Evolutionary conservation across 2,797 vertebrate species (phyloP), one percentile per base, ranked within the genome.

Genomic region (Galagoides demidoff): DNA sequence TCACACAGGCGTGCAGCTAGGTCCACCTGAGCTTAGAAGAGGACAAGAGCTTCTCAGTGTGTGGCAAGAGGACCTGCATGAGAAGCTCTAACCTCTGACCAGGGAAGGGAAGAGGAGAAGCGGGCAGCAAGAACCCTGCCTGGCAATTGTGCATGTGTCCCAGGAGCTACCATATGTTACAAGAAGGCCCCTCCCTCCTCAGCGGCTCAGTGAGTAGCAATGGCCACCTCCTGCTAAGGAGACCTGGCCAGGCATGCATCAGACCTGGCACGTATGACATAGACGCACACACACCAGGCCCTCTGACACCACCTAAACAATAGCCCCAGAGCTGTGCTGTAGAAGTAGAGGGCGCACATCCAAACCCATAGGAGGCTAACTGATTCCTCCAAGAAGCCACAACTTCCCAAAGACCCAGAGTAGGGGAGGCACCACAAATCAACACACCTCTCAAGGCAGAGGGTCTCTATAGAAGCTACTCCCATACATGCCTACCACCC

Each of bases 311-410:
- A n/a, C 0, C 13, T 39, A 49, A 87, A 43, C 23, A 68, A 63
- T 0, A 97, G 37, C 19, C n/a, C 23, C 7, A 88, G 71, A 74
- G 84, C 90, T 79, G 77, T 6, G 4, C 16, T 96, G 77, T 61
- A 82, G 52, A 27, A 49, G 23, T 7, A 11, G 85, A 95, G 77
- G 34, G 76, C 95, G 85, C 8, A 55, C 77, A 92, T 77, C 6
- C 87, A n/a, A 90, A 95, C 29, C 5, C 23, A 45, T 13, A 6
- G 92, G 66, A 63, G 73, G 34, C 9, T 49, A 85, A 81, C n/a
- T 17, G 66, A 78, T 29, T 74, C 74, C 17, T 25, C 61, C 12
- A 23, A 1, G 13, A 27, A 81, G 73, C 85, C 61, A 86, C 13
- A 27, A 57, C 55, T 12, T 37, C 23, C 16, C 2, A 10, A 17